Base-by-base conservation (phyloP, 1,140 invertebrate genomes). In the Drosophila sp. region DNA sequence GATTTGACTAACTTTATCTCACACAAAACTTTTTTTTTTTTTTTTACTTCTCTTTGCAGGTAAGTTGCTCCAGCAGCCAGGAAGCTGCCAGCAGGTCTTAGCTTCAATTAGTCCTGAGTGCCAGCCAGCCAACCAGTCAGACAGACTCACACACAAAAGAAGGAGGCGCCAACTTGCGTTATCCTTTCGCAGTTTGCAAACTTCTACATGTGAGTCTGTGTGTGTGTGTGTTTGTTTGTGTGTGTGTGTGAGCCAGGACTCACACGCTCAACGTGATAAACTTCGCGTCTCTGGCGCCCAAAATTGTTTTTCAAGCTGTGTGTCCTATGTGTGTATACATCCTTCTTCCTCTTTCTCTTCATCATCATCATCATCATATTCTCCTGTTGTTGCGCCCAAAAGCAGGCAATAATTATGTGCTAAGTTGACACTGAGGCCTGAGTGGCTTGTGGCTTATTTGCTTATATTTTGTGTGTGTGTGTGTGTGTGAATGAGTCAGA, bases 101-200 rank as follows among this genome's bases (percentile, higher is more conserved):
- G 58, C 84, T 89, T 89, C 84, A 89, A 89, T 89, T 89, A 89
- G 84, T 89, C 84, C 80, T 74, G 84, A 89, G 84, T 89, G 84
- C 84, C 76, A 67, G 56, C 65, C 40, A 66, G 55, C 72, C 44
- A 75, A 50, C 57, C 64, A 58, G 62, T 30, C 11, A 44, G 47
- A 38, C 62, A 40, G 30, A 23, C 41, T 23, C 17, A 47, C 41
- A 17, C 17, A 23, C 50, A 72, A 41, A 50, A 73, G 64, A 44
- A 56, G 17, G 40, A 6, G 40, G 41, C 54, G 61, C 55, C 44
- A 27, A 50, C 44, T 50, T 50, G 44, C 5, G 44, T 23, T 55
- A 47, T 64, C 35, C 40, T 27, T 65, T 5, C 29, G 7, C 23
- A 8, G 8, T 30, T 57, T 35, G 61, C 61, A 27, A 58, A 70